Conservation (phyloP, 2,797 vertebrate genomes). For the Phyllotis vaccarum region DNA sequence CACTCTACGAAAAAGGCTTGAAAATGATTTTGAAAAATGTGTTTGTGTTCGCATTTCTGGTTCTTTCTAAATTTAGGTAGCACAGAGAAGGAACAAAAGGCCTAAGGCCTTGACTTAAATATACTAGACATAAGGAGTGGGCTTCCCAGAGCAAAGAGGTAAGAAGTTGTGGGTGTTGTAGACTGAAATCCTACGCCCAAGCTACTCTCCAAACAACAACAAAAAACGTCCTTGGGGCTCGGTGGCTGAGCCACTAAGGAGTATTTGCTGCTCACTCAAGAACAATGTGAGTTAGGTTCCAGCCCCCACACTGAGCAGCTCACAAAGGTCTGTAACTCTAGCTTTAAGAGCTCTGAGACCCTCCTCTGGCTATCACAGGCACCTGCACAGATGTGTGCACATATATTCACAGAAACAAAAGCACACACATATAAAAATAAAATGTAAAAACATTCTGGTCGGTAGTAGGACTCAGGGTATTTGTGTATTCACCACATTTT, state of each 20-base stretch:
- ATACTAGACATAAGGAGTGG: neutral
- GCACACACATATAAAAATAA: neutral
- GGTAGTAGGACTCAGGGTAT: neutral
- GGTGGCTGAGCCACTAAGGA: neutral
- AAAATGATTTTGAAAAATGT: neutral
- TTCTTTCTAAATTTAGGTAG: conserved; percentile 40
- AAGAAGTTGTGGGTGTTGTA: neutral
- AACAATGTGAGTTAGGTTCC: neutral
- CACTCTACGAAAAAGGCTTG: neutral
- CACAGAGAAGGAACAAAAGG: conserved; percentile 60
- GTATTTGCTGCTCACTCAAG: neutral
- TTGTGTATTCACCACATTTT: neutral
- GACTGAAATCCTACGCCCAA: neutral
- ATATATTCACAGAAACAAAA: neutral
- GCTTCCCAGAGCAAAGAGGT: neutral
- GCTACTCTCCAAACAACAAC: conserved; percentile 1
- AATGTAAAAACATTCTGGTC: neutral
- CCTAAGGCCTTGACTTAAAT: neutral
- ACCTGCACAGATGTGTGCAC: neutral
- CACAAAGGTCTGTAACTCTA: neutral
- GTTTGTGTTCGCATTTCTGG: neutral
- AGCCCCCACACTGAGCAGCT: neutral
- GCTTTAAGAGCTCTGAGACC: neutral
- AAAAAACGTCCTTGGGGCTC: neutral
- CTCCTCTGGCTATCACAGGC: neutral